These are phyloP conservation scores for Exaiptasia diaphana DNA, from an alignment of 64 coral and sea anemone genomes.

Conservation along the genomic window DNA sequence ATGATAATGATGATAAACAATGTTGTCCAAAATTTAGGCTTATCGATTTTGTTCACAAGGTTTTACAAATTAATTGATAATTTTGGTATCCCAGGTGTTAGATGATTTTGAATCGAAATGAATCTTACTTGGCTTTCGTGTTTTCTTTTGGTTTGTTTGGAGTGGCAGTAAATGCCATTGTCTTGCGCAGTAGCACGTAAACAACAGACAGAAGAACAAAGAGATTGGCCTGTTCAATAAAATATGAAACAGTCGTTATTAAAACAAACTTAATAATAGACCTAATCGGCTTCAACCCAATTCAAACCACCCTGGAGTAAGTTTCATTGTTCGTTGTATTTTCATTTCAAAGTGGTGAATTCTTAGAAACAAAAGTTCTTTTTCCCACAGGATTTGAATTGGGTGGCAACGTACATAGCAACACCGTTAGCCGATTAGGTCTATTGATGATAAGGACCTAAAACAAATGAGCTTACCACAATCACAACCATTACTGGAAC, in stretches of 20 bases:
- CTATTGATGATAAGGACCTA: too few species aligned
- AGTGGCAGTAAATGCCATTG: slow-evolving; percentile 27
- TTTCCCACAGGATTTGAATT: too few species aligned
- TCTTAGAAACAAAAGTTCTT: too few species aligned
- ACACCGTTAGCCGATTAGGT: too few species aligned
- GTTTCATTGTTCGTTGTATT: too few species aligned
- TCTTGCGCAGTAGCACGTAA: slow-evolving; percentile 52
- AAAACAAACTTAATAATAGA: too few species aligned
- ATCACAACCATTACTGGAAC: slow-evolving; percentile 52
- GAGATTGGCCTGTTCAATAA: slow-evolving; percentile 26
- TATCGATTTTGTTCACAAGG: not conserved
- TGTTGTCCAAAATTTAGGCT: slow-evolving; percentile 8
- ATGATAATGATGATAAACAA: too few species aligned
- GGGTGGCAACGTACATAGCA: too few species aligned
- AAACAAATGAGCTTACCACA: slow-evolving; percentile 27
- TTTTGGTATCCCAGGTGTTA: not conserved
- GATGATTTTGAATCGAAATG: too few species aligned
- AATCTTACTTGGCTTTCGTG: slow-evolving; percentile 32
- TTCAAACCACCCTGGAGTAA: too few species aligned
- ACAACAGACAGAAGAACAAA: slow-evolving; percentile 52
- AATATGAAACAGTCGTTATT: not conserved
- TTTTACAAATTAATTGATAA: not conserved
- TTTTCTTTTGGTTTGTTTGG: slow-evolving; percentile 20
- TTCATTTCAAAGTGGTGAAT: too few species aligned
- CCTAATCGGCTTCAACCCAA: too few species aligned